Base-by-base conservation (phyloP, 2,797 vertebrate genomes). In the Limosa lapponica region DNA sequence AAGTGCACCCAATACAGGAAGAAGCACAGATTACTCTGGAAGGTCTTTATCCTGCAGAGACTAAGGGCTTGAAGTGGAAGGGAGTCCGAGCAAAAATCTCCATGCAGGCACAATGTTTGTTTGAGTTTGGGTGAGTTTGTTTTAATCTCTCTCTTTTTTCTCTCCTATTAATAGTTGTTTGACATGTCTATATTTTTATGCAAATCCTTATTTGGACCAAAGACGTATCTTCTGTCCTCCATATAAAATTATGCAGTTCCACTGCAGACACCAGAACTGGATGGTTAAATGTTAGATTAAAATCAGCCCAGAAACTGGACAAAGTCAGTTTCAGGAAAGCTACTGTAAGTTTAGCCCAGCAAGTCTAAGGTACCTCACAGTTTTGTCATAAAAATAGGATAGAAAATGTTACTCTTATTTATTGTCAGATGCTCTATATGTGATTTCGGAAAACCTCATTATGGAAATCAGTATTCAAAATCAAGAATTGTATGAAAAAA, bases 381-480 rank as follows among this genome's bases (percentile, higher is more conserved):
- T 32, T 77, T 77, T 49, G 7, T 69, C 37, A 72, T 32, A 55
- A 44, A 9, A 51, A 36, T 39, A 52, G 49, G 43, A 67, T 32
- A 77, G 67, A 95, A 92, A 87, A 49, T 27, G 1, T 67, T 67
- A n/a, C 10, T 80, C 3, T 18, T 86, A 55, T n/a, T 70, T 89
- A 51, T 79, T 66, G 22, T 43, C 58, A 78, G 54, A 43, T 0
- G 0, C 2, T 41, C 6, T 44, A 6, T 55, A 2, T 30, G 37
- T n/a, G 24, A 39, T 87, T 90, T 92, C 22, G n/a, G 59, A 95
- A 83, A 65, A 27, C 2, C 16, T 80, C 20, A 41, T 58, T 46
- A 57, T 54, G 13, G 37, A 75, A 92, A 75, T 49, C 25, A 30
- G 24, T 39, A 23, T 86, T 94, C 49, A 74, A 25, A 92, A 88